Conservation (phyloP, 2,888 invertebrate species). For the Tethea ocularis region DNA sequence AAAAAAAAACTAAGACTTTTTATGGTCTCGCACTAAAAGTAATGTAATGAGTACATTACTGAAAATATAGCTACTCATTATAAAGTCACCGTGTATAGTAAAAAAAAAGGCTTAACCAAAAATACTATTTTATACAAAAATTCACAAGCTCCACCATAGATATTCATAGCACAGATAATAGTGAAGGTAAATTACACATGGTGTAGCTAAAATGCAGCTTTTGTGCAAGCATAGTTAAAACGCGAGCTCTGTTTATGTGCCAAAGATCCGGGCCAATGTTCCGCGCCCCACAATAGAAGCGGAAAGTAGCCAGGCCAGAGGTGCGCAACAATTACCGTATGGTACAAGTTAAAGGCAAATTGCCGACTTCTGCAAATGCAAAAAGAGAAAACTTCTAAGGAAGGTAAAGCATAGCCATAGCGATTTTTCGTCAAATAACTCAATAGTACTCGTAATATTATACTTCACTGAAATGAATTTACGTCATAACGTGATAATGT, state of each 20-base stretch:
- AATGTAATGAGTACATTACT: too few species aligned
- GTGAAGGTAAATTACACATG: neutral
- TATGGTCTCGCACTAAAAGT: too few species aligned
- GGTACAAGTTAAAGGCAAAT: slow-evolving; percentile 32
- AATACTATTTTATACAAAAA: too few species aligned
- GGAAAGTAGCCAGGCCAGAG: slow-evolving; percentile 69
- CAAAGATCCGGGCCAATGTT: slow-evolving; percentile 24
- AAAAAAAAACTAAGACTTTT: too few species aligned
- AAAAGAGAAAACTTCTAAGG: too few species aligned
- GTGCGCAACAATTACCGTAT: slow-evolving; percentile 61
- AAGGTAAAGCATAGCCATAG: too few species aligned
- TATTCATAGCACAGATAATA: neutral
- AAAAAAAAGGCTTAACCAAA: too few species aligned
- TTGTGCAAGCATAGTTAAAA: neutral
- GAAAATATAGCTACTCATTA: too few species aligned
- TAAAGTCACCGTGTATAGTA: too few species aligned
- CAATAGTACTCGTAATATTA: too few species aligned
- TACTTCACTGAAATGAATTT: neutral
- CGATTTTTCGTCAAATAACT: too few species aligned
- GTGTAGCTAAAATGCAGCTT: neutral
- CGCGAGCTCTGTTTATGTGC: slow-evolving; percentile 11
- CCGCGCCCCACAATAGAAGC: slow-evolving; percentile 58
- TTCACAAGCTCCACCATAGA: neutral
- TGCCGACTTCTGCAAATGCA: neutral
- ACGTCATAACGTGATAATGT: too few species aligned